Conservation (phyloP, 2,888 invertebrate species). For the Nymphalis polychloros region DNA sequence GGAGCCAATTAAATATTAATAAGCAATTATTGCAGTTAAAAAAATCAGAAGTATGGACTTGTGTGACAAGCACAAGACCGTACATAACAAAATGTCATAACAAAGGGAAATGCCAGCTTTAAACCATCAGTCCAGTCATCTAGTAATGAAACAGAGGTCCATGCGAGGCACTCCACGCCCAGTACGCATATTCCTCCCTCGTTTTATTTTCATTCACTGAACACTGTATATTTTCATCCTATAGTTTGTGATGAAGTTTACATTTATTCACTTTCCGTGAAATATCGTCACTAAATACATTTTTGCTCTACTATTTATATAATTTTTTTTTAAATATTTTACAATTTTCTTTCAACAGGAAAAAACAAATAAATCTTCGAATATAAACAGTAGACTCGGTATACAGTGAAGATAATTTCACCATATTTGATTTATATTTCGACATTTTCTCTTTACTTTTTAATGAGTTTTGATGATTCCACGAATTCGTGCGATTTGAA, state of each 20-base stretch:
- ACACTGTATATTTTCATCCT: slow-evolving; percentile 38
- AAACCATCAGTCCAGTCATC: slow-evolving; percentile 64
- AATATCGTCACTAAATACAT: neutral
- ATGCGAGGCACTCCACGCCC: slow-evolving; percentile 47
- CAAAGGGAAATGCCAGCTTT: slow-evolving; percentile 68
- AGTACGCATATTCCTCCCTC: slow-evolving; percentile 44
- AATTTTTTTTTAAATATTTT: neutral
- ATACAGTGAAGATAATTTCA: slow-evolving; percentile 41
- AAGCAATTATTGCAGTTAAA: slow-evolving; percentile 1
- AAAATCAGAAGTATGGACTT: slow-evolving; percentile 32
- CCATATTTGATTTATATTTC: slow-evolving; percentile 68
- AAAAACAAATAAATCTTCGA: neutral
- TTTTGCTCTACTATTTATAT: neutral
- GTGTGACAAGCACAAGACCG: slow-evolving; percentile 33
- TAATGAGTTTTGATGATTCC: slow-evolving; percentile 74
- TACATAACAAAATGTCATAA: slow-evolving; percentile 42
- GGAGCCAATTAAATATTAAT: neutral
- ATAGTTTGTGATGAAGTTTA: slow-evolving; percentile 14
- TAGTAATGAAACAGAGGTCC: slow-evolving; percentile 68
- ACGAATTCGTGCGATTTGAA: slow-evolving; percentile 68
- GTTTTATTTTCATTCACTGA: slow-evolving; percentile 61
- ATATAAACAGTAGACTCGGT: slow-evolving; percentile 22
- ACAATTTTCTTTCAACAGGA: slow-evolving; percentile 2
- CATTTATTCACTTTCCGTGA: neutral
- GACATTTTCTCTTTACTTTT: slow-evolving; percentile 76